Percentiles rank a stretch among this genome's conserved stretches.
Conservation (phyloP, 2,888 invertebrate species). For the Hypselothyrea guttata region DNA sequence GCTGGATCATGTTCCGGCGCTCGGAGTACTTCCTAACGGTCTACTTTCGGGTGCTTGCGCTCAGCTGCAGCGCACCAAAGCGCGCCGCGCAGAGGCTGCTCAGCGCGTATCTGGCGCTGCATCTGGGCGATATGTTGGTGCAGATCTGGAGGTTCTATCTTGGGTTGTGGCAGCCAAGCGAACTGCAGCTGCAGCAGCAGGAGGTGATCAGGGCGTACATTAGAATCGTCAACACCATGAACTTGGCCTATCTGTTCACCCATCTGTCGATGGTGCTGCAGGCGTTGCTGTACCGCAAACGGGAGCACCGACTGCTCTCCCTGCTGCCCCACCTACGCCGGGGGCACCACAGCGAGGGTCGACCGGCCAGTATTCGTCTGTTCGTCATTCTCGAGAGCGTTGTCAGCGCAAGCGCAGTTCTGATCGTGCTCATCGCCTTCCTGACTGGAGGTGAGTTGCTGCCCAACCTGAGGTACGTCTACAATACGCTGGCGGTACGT, state of each 20-base stretch:
- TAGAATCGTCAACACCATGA: slow-evolving; percentile 27
- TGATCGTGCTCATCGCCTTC: not conserved
- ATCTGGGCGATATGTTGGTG: slow-evolving; percentile 23
- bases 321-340: slow-evolving; percentile 25
- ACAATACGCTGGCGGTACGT: slow-evolving; percentile 48
- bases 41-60: slow-evolving; percentile 59
- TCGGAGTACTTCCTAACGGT: slow-evolving; percentile 28
- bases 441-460: not conserved
- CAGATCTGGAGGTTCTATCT: slow-evolving; percentile 21
- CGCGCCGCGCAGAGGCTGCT: slow-evolving; percentile 26
- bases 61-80: slow-evolving; percentile 41
- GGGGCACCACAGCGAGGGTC: not conserved
- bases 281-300: slow-evolving; percentile 37
- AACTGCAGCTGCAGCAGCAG: not conserved
- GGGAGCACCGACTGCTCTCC: slow-evolving; percentile 32
- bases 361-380: slow-evolving; percentile 7
- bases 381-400: slow-evolving; percentile 33
- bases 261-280: slow-evolving; percentile 41
- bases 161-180: not conserved
- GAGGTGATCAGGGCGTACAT: not conserved
- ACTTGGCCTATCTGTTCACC: slow-evolving; percentile 39
- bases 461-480: slow-evolving; percentile 22
- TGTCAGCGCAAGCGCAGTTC: not conserved
- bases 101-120: slow-evolving; percentile 28
- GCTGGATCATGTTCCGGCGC: slow-evolving; percentile 18